Evolutionary conservation across 2,113 vertebrate genomes (phyloP).

Genomic region (Macrotus californicus): DNA sequence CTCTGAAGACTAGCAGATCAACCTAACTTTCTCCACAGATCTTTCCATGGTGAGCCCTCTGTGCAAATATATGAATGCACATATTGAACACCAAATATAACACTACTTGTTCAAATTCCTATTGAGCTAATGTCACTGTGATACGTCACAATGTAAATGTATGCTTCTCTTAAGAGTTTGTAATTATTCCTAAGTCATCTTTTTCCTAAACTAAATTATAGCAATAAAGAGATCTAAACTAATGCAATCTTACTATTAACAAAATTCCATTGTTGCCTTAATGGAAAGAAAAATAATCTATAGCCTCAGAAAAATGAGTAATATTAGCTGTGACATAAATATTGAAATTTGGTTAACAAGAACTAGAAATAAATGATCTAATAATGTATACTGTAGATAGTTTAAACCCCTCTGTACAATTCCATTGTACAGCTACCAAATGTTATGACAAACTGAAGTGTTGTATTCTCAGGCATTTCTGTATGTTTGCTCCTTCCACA

Average conservation of each 20-base stretch:
- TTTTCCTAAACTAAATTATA: constrained; percentile 25
- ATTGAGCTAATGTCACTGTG: neutral
- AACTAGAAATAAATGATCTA: neutral
- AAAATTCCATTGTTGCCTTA: neutral
- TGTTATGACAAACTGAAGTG: neutral
- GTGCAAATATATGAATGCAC: neutral
- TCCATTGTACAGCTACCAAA: neutral
- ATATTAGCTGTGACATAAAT: neutral
- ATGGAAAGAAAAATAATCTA: neutral
- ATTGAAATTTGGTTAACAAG: neutral
- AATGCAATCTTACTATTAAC: neutral
- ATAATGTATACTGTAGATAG: neutral
- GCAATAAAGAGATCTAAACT: neutral
- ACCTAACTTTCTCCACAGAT: neutral
- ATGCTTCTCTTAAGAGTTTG: neutral
- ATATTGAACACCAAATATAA: neutral
- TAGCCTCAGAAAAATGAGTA: constrained; percentile 8
- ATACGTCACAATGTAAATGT: neutral
- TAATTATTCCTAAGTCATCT: neutral
- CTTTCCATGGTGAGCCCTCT: neutral
- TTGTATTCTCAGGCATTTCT: constrained; percentile 14
- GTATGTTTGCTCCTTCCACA: neutral
- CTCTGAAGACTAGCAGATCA: neutral
- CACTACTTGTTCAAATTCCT: neutral
- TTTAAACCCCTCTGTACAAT: neutral